Conservation (phyloP, 2,797 vertebrate species). For the Ptychobarbus kaznakovi region DNA sequence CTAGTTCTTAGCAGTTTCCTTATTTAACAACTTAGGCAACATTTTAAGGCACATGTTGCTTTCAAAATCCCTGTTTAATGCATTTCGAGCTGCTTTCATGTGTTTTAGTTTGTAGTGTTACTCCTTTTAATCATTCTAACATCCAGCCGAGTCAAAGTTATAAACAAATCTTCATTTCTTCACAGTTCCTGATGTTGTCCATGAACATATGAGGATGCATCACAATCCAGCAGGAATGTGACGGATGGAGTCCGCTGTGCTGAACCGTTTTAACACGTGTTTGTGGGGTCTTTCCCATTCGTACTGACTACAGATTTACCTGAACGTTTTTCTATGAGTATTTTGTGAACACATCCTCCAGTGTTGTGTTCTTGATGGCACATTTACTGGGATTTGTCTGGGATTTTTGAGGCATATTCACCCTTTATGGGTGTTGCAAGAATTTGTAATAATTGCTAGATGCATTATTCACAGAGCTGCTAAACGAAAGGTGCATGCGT, state of each 20-base stretch:
- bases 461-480: conserved; percentile 21
- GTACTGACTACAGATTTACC: no score
- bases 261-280: not conserved
- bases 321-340: not conserved
- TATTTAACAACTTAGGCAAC: not conserved
- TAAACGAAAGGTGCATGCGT: conserved; percentile 15
- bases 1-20: not conserved
- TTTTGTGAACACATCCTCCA: not conserved
- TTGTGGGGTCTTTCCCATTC: not conserved
- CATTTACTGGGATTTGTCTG: not conserved
- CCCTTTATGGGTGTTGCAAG: not conserved
- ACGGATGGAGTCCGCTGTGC: not conserved
- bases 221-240: not conserved
- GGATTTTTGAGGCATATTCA: not conserved
- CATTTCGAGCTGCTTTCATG: not conserved
- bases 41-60: not conserved
- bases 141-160: not conserved
- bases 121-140: not conserved
- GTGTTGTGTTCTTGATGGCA: not conserved
- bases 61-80: not conserved
- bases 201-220: conserved; percentile 78
- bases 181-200: conserved; percentile 78
- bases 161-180: not conserved
- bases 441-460: conserved; percentile 2
- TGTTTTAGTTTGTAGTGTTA: no score